Evolutionary conservation across 2,113 vertebrate species (phyloP), one percentile per base, ranked within the genome.

Genomic region (Coracopsis vasa): DNA sequence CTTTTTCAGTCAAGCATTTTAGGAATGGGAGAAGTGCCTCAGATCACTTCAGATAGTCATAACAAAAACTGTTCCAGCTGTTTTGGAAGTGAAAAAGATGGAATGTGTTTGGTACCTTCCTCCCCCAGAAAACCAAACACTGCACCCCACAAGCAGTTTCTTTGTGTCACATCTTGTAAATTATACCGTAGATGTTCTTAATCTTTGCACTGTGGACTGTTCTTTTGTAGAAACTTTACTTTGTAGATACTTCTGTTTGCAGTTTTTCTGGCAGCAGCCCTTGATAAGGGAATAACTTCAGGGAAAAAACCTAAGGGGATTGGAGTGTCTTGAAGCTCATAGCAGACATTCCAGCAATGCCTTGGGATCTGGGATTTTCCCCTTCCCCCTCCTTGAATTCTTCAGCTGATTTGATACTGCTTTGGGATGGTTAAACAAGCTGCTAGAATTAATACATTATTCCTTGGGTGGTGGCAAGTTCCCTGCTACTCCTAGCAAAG

Each of bases 331-430:
- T 45, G n/a, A 45, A 85, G 53, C n/a, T 88, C 79, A 42, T 83
- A 94, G 71, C 54, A 80, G 74, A 31, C 90, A 88, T 96, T 96
- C 90, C 92, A 70, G 42, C 69, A 77, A 84, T 96, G 85, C 71
- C 16, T 61, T 25, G n/a, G 58, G 64, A 60, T 72, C 27, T 85
- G 41, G 71, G 67, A 27, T 80, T 93, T 88, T 16, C 45, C 70
- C 48, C 28, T 77, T 80, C 54, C 41, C 31, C 19, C 41, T 93
- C 24, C 41, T 80, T 58, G 65, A 88, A 80, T 92, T 88, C 80
- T 71, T 86, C 24, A 19, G 19, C n/a, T 74, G 41, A 73, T 62
- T 78, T 73, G 7, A 67, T 85, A 23, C 44, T 90, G 10, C 17
- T 82, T 70, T 92, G 42, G 53, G n/a, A 35, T 72, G 14, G 13